Evolutionary conservation across 30 jellyfish, hydroid and myxozoan species (phyloP), one percentile per base, ranked within the genome.

Genomic region (Aurelia aurita complex sp. Pacific): DNA sequence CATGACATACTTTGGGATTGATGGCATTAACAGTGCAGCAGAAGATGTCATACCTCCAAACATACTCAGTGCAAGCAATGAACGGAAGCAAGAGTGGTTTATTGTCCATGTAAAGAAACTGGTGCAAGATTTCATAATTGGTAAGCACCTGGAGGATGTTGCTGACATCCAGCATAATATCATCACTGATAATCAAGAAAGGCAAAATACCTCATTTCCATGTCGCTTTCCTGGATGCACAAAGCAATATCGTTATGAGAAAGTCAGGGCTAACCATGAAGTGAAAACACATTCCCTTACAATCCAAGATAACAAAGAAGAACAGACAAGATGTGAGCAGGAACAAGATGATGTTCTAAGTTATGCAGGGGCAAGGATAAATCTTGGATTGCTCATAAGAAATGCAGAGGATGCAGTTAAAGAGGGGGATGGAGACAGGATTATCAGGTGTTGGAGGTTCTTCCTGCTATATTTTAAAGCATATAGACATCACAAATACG

Each of bases 321-420:
- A 46, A 0, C 34, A 19, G 17, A 71, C 38, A 67, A 2, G 19
- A 2, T 67, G 19, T 16, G 19, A 67, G 11, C 1, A 1, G 77
- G 54, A 74, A 36, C 18, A 36, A 15, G 77, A 67, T 67, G 77
- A 67, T 67, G n/a, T 42, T 71, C 14, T 35, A 4, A 33, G 23
- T 46, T 71, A 71, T 71, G 64, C 67, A 35, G 32, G 67, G 16
- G 29, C 82, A 71, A 71, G 82, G 46, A 2, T 71, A n/a, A 71
- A 42, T 71, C 66, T 71, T 51, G 85, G 85, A 10, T 36, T 74
- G 17, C 55, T 74, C 67, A 13, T 74, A 11, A 35, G 64, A 38
- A 76, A 76, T 76, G 74, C 74, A 50, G 74, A 76, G 11, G 86
- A 76, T 52, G 86, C 86, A 35, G 74, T 76, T 60, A 50, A 51